Conservation (phyloP, 2,797 vertebrate species). For the Muscicapa striata region DNA sequence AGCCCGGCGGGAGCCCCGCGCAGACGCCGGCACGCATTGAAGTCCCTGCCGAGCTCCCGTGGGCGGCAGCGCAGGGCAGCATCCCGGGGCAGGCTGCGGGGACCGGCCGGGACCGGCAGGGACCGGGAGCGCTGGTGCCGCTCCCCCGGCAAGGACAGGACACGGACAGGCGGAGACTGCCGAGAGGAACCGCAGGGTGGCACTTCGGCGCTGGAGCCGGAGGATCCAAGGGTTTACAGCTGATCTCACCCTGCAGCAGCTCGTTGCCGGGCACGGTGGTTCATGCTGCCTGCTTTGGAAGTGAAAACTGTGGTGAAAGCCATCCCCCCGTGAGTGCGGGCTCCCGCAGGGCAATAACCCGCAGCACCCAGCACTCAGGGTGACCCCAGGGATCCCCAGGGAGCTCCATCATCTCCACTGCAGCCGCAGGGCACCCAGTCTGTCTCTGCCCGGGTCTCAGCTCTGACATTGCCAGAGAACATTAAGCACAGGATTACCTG, state of each 20-base stretch:
- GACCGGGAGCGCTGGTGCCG: too few relatives aligned
- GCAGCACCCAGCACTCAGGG: neutral
- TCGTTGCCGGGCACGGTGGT: neutral
- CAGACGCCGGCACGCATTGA: neutral
- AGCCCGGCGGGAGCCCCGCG: neutral
- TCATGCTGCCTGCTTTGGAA: neutral
- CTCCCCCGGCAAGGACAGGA: too few relatives aligned
- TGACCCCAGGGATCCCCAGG: neutral
- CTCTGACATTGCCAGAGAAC: neutral
- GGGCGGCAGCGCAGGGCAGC: accelerated
- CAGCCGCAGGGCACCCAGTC: neutral
- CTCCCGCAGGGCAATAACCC: neutral
- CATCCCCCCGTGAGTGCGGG: neutral
- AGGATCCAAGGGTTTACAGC: neutral
- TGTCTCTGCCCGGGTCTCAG: neutral
- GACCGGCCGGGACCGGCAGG: too few relatives aligned
- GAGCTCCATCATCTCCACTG: neutral
- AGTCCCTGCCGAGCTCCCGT: neutral
- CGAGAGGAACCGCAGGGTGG: accelerated
- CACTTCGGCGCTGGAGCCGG: neutral
- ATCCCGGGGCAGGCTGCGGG: neutral
- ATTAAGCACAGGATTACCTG: neutral
- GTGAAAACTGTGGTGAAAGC: accelerated
- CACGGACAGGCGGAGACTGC: too few relatives aligned
- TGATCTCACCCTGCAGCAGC: neutral